Evolutionary conservation across 2,113 vertebrate genomes (phyloP).

Genomic region (Polyodon spathula): DNA sequence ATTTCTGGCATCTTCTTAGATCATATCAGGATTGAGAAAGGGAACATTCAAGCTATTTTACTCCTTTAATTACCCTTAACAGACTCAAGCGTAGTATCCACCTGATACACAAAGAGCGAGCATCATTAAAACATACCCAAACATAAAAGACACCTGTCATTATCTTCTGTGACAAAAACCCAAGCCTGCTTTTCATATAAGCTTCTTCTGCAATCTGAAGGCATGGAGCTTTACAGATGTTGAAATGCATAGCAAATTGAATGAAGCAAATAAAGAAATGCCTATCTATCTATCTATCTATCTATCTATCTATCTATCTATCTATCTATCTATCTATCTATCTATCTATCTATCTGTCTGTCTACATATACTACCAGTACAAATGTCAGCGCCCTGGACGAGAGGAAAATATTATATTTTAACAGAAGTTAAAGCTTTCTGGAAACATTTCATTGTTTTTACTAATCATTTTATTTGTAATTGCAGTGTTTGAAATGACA

Average conservation of each 20-base stretch:
- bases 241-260: constrained; percentile 1
- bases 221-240: constrained; percentile 9
- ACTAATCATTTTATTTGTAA: too few species aligned
- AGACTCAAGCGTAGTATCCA: constrained; percentile 15
- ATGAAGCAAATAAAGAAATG: too few species aligned
- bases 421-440: too few species aligned
- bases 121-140: constrained; percentile 14
- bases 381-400: too few species aligned
- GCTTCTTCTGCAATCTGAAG: constrained; percentile 15
- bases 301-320: too few species aligned
- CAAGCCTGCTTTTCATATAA: constrained; percentile 15
- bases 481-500: too few species aligned
- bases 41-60: constrained; percentile 30
- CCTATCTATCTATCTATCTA: too few species aligned
- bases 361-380: too few species aligned
- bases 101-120: constrained; percentile 10
- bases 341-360: too few species aligned
- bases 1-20: constrained; percentile 39
- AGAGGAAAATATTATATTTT: too few species aligned
- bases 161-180: not conserved
- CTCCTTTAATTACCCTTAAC: constrained; percentile 30
- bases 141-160: constrained; percentile 16
- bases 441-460: too few species aligned
- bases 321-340: too few species aligned
- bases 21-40: constrained; percentile 31